Evolutionary conservation across 2,888 invertebrate species (phyloP).

Genomic region (Pyralis farinalis): DNA sequence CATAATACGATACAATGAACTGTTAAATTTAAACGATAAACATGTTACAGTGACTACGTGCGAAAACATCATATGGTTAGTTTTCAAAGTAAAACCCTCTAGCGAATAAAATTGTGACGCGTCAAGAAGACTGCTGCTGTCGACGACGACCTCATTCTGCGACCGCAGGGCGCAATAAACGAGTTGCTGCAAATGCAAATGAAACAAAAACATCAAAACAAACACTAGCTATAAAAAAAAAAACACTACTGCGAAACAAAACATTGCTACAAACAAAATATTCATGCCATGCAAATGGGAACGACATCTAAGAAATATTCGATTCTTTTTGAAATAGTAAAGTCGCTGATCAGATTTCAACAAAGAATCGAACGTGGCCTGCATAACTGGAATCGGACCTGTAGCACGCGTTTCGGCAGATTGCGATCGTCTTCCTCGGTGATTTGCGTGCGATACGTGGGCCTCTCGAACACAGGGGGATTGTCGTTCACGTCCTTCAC

Average conservation of each 20-base stretch:
- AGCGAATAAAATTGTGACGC: background rate
- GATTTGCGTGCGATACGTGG: constrained; percentile 96
- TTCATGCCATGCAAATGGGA: constrained; percentile 70
- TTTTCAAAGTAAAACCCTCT: too few relatives aligned
- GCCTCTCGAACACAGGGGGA: constrained; percentile 97
- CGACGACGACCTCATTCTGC: constrained; percentile 29
- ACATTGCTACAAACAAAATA: constrained; percentile 52
- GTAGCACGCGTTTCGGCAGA: constrained; percentile 95
- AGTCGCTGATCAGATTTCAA: constrained; percentile 25
- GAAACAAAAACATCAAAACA: constrained; percentile 42
- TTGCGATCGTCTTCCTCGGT: constrained; percentile 97
- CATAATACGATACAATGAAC: constrained; percentile 45
- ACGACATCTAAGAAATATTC: constrained; percentile 35
- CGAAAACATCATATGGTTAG: too few relatives aligned
- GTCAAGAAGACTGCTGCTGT: background rate
- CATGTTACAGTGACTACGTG: too few relatives aligned
- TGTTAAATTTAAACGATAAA: constrained; percentile 27
- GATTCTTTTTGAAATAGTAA: constrained; percentile 43
- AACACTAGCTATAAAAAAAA: constrained; percentile 54
- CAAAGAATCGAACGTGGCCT: constrained; percentile 39
- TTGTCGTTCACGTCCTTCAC: constrained; percentile 99
- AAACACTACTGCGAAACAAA: constrained; percentile 44
- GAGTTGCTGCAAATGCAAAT: constrained; percentile 44
- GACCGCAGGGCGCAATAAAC: constrained; percentile 41
- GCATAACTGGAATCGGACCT: constrained; percentile 86